Percentiles rank a stretch among this genome's conserved stretches.
phyloP scores from a whole-genome alignment of 2,888 invertebrate genomes.

The Meandrusa payeni region DNA sequence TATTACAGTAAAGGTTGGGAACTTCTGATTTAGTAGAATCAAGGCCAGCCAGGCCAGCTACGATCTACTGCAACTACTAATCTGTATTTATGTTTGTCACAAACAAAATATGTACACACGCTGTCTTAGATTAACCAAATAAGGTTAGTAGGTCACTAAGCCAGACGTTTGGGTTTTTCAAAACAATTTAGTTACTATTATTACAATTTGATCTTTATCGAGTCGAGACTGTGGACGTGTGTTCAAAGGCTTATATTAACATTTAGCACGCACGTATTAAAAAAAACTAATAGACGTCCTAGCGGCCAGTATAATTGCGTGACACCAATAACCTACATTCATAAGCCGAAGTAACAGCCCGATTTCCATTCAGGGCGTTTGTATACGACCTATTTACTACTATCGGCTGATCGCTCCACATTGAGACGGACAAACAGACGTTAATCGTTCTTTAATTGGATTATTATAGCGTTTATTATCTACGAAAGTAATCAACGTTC shows the following conservation, averaged over 20 bases:
- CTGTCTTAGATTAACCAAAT: conserved; percentile 3
- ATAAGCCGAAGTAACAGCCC: conserved; percentile 57
- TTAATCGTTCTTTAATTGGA: conserved; percentile 42
- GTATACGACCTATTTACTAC: conserved; percentile 67
- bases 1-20: no score
- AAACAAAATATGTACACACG: no score
- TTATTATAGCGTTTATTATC: conserved; percentile 28
- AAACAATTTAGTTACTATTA: conserved; percentile 16
- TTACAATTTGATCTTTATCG: conserved; percentile 21
- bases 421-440: conserved; percentile 42
- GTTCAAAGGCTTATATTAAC: conserved; percentile 28
- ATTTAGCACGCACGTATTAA: conserved; percentile 28
- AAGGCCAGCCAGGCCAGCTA: no score
- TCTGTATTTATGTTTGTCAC: no score
- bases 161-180: conserved; percentile 19
- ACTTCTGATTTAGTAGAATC: no score
- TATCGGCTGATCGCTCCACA: conserved; percentile 72
- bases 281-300: conserved; percentile 23
- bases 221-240: conserved; percentile 9
- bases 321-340: conserved; percentile 71
- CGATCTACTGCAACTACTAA: no score
- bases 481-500: no score
- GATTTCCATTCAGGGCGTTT: conserved; percentile 57
- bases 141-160: conserved; percentile 20
- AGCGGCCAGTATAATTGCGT: conserved; percentile 52